Base-by-base conservation (phyloP, 2,113 vertebrate species). In the Melanerpes aurifrons region DNA sequence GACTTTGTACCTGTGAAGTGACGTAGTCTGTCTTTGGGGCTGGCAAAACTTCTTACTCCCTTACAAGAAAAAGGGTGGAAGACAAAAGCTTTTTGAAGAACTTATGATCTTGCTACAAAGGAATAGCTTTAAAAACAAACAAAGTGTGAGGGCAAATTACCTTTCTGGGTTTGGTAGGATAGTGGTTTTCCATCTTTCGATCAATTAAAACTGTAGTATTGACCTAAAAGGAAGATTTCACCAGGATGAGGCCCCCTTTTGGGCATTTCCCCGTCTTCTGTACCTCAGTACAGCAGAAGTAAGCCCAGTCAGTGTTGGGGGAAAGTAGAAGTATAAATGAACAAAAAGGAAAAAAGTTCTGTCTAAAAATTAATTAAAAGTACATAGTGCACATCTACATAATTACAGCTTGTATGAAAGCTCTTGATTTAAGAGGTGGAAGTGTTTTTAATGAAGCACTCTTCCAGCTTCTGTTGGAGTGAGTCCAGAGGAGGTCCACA, bases 351-450 rank as follows among this genome's bases (percentile, higher is more conserved):
- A 35, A 43, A 1, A 2, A 5, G 21, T 9, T 56, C 82, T 12
- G 10, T 8, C 21, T 88, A 63, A 68, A 56, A 68, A 20, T 22
- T 26, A 62, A 37, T 59, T 72, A 10, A 43, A 73, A 53, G 66
- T 57, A 20, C n/a, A 57, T 48, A 78, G 35, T 35, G 20, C 7
- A 57, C 32, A 57, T 62, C 20, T 48, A 14, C 25, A 16, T 57
- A 35, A 3, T 14, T 57, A 29, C 0, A 1, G 24, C n/a, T 78
- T 62, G 16, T 48, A 31, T n/a, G 10, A 40, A 68, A 5, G 5
- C 4, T 54, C 71, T 68, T 18, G 6, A 15, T 43, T 61, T 18
- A 16, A 83, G 40, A 82, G 54, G 20, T 67, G 48, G 21, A 32
- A 28, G 43, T 45, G 43, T 45, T 45, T 45, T 45, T 45, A 45